Base-by-base conservation (phyloP, 2,797 vertebrate species). In the Uromys caudimaculatus region DNA sequence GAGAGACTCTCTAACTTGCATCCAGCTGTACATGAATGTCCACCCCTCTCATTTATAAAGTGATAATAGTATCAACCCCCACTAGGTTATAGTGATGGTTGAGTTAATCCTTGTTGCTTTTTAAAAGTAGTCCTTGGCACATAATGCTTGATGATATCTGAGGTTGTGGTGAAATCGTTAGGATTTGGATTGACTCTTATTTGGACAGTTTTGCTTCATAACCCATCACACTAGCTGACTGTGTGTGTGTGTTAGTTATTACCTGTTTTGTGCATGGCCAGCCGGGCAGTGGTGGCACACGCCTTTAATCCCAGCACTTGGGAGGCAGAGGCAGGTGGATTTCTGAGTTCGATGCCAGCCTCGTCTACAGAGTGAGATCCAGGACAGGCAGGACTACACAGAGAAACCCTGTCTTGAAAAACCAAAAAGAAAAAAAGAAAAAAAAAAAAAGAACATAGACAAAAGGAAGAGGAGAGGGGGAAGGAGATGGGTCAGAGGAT, bases 131-230 rank as follows among this genome's bases (percentile, higher is more conserved):
- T 47, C 62, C 73, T 32, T 89, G 32, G 41, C 19, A 56, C 44
- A 14, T 24, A 56, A 32, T 52, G 41, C n/a, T 67, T 81, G 44
- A 24, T 79, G 29, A 84, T 69, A 85, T 47, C 77, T 54, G 10
- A 86, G 56, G n/a, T 76, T 79, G 47, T 50, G 73, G 64, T 67
- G n/a, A 62, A 79, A 21, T 86, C 16, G 47, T 95, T 96, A 64
- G 79, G 86, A n/a, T 94, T 96, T 92, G 86, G 88, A 78, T 62
- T 85, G 77, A 96, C 73, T 89, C 35, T 27, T 76, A 50, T 3
- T 35, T 75, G 75, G 35, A 67, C 6, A 9, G 69, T 88, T 78
- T 90, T 96, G 93, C 47, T 73, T 89, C 11, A 19, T 86, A 64
- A 29, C 29, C 64, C 38, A 76, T 92, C 73, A 85, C 60, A 58